phyloP scores from a whole-genome alignment of 2,797 vertebrate species.

The Trematomus bernacchii region DNA sequence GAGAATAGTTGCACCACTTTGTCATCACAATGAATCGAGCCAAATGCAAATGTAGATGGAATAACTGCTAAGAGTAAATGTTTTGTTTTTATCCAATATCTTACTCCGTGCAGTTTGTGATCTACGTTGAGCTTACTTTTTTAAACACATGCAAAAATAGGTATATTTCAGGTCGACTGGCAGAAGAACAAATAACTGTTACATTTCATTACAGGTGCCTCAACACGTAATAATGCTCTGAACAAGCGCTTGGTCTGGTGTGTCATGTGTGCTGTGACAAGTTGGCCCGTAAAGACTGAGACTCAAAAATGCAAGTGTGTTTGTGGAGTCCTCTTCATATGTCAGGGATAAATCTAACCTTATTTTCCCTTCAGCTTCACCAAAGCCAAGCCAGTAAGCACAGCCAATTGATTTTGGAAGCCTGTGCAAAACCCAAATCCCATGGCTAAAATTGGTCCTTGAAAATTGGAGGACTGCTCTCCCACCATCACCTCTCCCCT shows the following conservation, averaged over 20 bases:
- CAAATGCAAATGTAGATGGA: slow-evolving; percentile 27
- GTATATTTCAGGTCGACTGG: slow-evolving; percentile 8
- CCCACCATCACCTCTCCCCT: slow-evolving; percentile 52
- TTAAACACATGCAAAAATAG: neutral
- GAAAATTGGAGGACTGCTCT: slow-evolving; percentile 61
- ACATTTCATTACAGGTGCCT: slow-evolving; percentile 52
- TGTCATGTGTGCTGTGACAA: slow-evolving; percentile 66
- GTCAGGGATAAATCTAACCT: slow-evolving; percentile 74
- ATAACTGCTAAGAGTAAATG: slow-evolving; percentile 3
- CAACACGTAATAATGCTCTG: slow-evolving; percentile 18
- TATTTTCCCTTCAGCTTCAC: slow-evolving; percentile 61
- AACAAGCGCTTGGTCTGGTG: slow-evolving; percentile 32
- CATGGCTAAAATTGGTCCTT: slow-evolving; percentile 76
- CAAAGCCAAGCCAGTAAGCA: slow-evolving; percentile 66
- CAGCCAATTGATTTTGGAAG: slow-evolving; percentile 79
- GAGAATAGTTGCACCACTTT: slow-evolving; percentile 37
- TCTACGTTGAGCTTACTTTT: neutral
- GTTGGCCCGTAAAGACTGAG: slow-evolving; percentile 58
- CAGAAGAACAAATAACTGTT: slow-evolving; percentile 1
- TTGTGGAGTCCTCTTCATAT: slow-evolving; percentile 64
- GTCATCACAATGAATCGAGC: slow-evolving; percentile 32
- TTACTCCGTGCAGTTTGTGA: neutral
- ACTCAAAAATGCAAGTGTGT: slow-evolving; percentile 54
- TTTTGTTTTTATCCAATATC: neutral
- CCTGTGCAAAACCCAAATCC: slow-evolving; percentile 71